These are phyloP conservation scores for Grammomys dolichurus DNA, from an alignment of 2,113 vertebrate genomes.

Conservation along the genomic window DNA sequence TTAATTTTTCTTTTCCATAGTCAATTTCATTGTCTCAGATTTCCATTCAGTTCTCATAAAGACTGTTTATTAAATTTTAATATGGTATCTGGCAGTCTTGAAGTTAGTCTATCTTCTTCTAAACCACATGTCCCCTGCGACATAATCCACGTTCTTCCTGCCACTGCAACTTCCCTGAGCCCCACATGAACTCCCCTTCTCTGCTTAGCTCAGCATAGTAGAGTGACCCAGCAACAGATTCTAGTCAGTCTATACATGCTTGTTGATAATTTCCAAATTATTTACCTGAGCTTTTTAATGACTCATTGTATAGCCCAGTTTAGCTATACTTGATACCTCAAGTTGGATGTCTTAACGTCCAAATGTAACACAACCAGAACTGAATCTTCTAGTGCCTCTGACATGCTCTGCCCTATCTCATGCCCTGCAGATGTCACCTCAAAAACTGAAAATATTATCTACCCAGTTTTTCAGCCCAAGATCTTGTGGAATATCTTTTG, in stretches of 20 bases:
- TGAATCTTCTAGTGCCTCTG: background rate
- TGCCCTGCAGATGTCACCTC: background rate
- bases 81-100: background rate
- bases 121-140: background rate
- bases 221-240: background rate
- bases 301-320: background rate
- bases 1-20: background rate
- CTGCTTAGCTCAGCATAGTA: background rate
- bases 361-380: background rate
- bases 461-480: background rate
- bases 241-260: background rate
- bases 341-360: background rate
- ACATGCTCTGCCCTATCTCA: background rate
- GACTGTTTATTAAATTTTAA: background rate
- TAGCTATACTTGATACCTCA: constrained; percentile 1
- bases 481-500: constrained; percentile 11
- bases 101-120: background rate
- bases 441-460: background rate
- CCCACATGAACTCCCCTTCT: background rate
- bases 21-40: background rate
- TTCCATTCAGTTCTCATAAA: constrained; percentile 8
- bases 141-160: background rate
- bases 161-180: background rate
- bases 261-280: background rate
- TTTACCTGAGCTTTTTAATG: background rate